Evolutionary conservation across 2,113 vertebrate species (phyloP), one percentile per base, ranked within the genome.

Genomic region (Saguinus midas): DNA sequence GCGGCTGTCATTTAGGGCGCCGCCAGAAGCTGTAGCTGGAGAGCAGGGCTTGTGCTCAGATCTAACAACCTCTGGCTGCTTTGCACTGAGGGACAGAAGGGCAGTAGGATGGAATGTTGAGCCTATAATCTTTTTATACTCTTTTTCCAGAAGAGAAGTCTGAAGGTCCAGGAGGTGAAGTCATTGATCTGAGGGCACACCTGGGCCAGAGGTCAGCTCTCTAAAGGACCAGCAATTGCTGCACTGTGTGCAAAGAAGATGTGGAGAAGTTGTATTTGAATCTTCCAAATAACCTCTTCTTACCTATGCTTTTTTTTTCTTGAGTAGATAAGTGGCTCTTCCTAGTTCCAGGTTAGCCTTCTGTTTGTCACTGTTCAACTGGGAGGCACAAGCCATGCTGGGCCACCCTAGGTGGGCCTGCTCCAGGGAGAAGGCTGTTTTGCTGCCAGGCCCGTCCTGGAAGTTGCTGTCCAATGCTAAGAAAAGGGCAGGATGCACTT

Each of bases 21-120:
- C 0, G 0, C 43, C 0, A 70, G 6, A 32, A 87, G 11, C 25
- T 6, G 5, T 1, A 3, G 37, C 35, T 58, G 35, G 48, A 64
- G n/a, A 57, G 3, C 20, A 35, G 45, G 18, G 52, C 61, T 64
- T 11, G 0, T 45, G 16, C 40, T 57, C 21, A 58, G 23, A 16
- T 3, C 0, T 1, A 35, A 45, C 0, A 6, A 20, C 21, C 35
- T 18, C 40, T 2, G 6, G 13, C 6, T 18, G 45, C 23, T 25
- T 80, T 9, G 75, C 89, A 25, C 29, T 25, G 3, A 64, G 52
- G 40, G 52, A 32, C 0, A 6, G 66, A 3, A 84, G 52, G 58
- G 81, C 37, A 68, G 6, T 0, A 64, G 17, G 12, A 25, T 21
- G 48, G 48, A 32, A 23, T 4, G 32, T 35, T 50, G 75, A 27